phyloP scores from a whole-genome alignment of 2,888 invertebrate genomes.

The Cephus sareptanus region DNA sequence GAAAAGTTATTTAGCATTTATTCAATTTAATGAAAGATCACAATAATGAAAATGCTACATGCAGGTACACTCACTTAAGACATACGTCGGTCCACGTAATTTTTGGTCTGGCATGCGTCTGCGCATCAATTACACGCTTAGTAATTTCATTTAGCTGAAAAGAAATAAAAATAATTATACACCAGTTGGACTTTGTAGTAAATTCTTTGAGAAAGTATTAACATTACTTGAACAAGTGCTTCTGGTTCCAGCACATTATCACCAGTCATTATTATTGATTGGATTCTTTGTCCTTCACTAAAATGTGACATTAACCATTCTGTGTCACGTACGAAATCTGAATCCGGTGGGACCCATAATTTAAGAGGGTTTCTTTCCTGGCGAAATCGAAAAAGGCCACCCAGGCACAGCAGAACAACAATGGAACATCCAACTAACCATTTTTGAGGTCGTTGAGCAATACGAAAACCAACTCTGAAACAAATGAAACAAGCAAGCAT shows the following conservation, averaged over 20 bases:
- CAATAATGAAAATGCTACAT: conserved; percentile 8
- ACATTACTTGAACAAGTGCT: conserved; percentile 67
- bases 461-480: conserved; percentile 71
- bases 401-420: conserved; percentile 70
- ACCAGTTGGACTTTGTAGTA: not conserved
- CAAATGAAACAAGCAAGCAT: not conserved
- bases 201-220: not conserved
- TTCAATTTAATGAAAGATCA: conserved; percentile 14
- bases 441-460: conserved; percentile 72
- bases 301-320: conserved; percentile 79
- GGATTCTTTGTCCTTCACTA: conserved; percentile 73
- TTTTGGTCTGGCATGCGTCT: conserved; percentile 57
- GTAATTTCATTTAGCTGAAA: conserved; percentile 69
- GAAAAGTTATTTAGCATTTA: not conserved
- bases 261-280: conserved; percentile 74
- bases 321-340: conserved; percentile 76
- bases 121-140: conserved; percentile 64
- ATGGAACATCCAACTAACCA: conserved; percentile 71
- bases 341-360: conserved; percentile 81
- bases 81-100: conserved; percentile 69
- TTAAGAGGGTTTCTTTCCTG: conserved; percentile 81
- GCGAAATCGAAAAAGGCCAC: conserved; percentile 75
- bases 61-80: conserved; percentile 65
- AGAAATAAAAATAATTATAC: conserved; percentile 10
- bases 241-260: conserved; percentile 75